Evolutionary conservation across 1,140 invertebrate species (phyloP).

Genomic region (Berghia stephanieae): DNA sequence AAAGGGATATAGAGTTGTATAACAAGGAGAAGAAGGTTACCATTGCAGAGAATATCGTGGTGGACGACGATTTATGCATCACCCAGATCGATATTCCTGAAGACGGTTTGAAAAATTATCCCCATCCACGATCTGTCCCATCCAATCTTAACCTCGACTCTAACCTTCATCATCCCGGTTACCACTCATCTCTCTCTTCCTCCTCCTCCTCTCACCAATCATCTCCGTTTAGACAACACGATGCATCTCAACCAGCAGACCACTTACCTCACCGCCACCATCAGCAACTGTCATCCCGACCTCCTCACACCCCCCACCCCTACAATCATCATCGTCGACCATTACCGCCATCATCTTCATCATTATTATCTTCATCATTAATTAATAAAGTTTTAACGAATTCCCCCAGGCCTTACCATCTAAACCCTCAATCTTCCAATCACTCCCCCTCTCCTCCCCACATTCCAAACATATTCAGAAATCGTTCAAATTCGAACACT

Average conservation of each 20-base stretch:
- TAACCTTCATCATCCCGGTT: not conserved
- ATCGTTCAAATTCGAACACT: not conserved
- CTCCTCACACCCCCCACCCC: no score
- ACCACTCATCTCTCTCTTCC: not conserved
- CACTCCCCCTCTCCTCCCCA: conserved; percentile 28
- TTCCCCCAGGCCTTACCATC: no score
- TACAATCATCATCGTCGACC: no score
- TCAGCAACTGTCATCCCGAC: no score
- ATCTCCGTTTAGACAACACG: not conserved
- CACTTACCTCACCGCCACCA: not conserved
- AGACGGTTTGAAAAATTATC: conserved; percentile 2
- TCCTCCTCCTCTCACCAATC: not conserved
- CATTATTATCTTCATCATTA: no score
- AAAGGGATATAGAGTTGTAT: conserved; percentile 45
- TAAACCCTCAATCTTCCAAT: no score
- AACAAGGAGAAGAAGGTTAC: conserved; percentile 32
- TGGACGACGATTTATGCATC: conserved; percentile 43
- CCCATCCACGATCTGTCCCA: not conserved
- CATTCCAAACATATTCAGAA: conserved; percentile 31
- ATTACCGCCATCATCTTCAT: no score
- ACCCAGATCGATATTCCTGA: conserved; percentile 37
- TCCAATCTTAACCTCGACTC: no score
- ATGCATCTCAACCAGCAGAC: not conserved
- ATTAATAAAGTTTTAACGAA: no score
- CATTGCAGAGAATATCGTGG: conserved; percentile 23